Percentiles rank a stretch among this genome's conserved stretches.
phyloP scores from a whole-genome alignment of 2,888 invertebrate genomes.

The Ellobium chinense region DNA sequence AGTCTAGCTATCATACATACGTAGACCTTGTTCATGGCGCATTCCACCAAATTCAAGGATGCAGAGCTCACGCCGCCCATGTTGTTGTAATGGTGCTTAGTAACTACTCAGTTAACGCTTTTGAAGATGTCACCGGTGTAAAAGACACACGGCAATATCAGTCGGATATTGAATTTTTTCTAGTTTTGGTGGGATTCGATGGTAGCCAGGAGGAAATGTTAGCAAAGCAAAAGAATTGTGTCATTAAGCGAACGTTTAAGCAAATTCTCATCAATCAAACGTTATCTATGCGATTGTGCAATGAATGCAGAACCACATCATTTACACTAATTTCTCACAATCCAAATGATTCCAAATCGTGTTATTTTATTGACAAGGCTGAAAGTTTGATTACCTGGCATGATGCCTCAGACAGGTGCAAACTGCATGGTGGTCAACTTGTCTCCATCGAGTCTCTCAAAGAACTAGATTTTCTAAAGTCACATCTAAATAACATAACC shows the following conservation, averaged over 20 bases:
- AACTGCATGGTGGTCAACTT: not conserved
- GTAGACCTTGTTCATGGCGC: not conserved
- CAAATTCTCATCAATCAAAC: not conserved
- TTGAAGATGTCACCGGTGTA: not conserved
- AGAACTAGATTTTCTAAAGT: conserved; percentile 6
- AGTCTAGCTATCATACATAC: not conserved
- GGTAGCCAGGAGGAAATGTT: not conserved
- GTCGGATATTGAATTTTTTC: not conserved
- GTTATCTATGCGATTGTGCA: conserved; percentile 8
- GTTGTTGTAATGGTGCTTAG: not conserved
- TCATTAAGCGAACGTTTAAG: too few species aligned
- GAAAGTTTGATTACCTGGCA: not conserved
- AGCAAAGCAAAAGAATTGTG: not conserved
- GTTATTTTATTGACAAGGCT: not conserved
- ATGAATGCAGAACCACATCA: not conserved
- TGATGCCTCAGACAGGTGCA: not conserved
- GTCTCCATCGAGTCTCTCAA: not conserved
- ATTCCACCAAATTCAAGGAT: not conserved
- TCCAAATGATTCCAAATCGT: not conserved
- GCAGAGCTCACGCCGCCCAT: not conserved
- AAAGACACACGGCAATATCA: not conserved
- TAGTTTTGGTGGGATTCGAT: not conserved
- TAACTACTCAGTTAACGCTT: not conserved
- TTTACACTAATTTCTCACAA: not conserved
- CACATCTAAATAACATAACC: too few species aligned